Evolutionary conservation across 2,113 vertebrate species (phyloP), one percentile per base, ranked within the genome.

Genomic region (Rhizomys pruinosus): DNA sequence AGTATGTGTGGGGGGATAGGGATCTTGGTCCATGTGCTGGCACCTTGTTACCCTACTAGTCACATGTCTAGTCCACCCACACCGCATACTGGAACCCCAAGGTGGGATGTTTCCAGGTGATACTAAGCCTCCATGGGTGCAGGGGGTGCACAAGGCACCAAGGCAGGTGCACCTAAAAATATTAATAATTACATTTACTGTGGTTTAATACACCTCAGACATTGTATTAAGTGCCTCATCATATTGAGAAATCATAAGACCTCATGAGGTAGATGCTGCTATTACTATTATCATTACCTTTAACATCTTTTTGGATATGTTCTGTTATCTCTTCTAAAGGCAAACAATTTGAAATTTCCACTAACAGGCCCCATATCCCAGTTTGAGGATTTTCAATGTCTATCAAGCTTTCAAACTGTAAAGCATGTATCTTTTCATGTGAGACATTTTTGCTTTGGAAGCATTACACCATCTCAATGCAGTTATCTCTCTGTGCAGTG

Each of bases 401-500:
- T 64, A 23, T 69, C n/a, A 47, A 17, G 6, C 17, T 64, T 44
- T 52, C 5, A 5, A 6, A 27, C 20, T 79, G 7, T 2, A 82
- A 44, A 59, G 2, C 5, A 16, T 32, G 3, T 32, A 2, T 37
- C 37, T 79, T 2, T 59, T 10, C 2, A 55, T 15, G 4, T 27
- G n/a, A 79, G 23, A 15, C 25, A 19, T 5, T 32, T 29, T 73
- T 27, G 1, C 52, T 29, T 15, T 37, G 44, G 37, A 17, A 25
- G 3, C 29, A 5, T 1, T 22, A 13, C 1, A 7, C 0, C 1
- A 23, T 42, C 7, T 44, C 29, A 25, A 11, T 8, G 9, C 1
- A 16, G 7, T 19, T 22, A 7, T 11, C 25, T 47, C 3, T 10
- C 9, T 25, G 16, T 20, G 6, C 6, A 3, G 27, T 39, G 3